These are phyloP conservation scores for Dioctria rufipes DNA, from an alignment of 2,888 invertebrate species.

Conservation along the genomic window DNA sequence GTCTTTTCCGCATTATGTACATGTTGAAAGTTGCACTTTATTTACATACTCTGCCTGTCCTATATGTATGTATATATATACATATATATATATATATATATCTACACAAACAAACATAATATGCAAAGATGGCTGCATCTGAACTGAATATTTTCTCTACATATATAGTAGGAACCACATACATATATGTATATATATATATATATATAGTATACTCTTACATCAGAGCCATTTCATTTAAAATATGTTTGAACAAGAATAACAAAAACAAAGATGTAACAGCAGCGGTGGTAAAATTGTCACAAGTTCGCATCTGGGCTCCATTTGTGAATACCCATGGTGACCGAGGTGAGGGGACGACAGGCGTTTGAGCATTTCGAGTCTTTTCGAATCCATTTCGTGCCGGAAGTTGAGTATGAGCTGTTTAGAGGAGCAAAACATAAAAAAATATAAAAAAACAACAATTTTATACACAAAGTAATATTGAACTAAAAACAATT, in stretches of 20 bases:
- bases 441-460: background rate
- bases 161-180: no score
- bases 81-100: background rate
- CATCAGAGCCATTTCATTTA: constrained; percentile 49
- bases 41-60: constrained; percentile 25
- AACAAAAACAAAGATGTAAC: constrained; percentile 54
- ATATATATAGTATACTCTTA: background rate
- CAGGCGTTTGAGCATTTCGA: constrained; percentile 64
- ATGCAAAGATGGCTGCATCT: constrained; percentile 31
- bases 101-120: constrained; percentile 43
- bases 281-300: constrained; percentile 50
- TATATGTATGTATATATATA: no score
- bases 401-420: constrained; percentile 67
- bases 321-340: constrained; percentile 67
- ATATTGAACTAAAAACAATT: constrained; percentile 5
- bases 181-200: no score
- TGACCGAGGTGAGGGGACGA: constrained; percentile 67
- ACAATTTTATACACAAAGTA: background rate
- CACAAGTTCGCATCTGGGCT: constrained; percentile 59
- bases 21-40: constrained; percentile 24
- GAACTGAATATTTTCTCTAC: constrained; percentile 33
- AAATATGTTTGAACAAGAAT: constrained; percentile 56
- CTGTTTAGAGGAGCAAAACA: constrained; percentile 60
- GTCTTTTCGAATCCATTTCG: constrained; percentile 67
- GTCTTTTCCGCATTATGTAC: constrained; percentile 47